Conservation (phyloP, 2,888 invertebrate species). For the Drosophila borborema region DNA sequence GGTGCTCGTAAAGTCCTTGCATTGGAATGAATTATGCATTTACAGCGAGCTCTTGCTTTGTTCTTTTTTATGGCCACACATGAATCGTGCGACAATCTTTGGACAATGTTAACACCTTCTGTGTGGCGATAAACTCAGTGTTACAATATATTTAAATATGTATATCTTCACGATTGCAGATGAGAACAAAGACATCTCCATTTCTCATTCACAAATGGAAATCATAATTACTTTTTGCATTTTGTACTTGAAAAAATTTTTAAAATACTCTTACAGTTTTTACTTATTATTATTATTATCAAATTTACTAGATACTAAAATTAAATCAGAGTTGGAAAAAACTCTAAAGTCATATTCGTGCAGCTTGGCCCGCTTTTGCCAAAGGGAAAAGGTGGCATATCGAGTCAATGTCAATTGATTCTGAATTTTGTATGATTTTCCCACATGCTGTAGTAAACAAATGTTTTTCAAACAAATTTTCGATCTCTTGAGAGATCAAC, state of each 20-base stretch:
- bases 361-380: too few species aligned
- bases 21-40: conserved; percentile 46
- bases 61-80: conserved; percentile 42
- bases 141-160: neutral
- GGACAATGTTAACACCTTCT: conserved; percentile 62
- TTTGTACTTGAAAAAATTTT: neutral
- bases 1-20: conserved; percentile 60
- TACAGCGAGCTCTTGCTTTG: conserved; percentile 28
- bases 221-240: neutral
- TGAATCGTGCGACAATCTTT: conserved; percentile 31
- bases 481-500: too few species aligned
- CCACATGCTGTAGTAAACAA: too few species aligned
- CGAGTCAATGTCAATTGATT: too few species aligned
- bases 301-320: too few species aligned
- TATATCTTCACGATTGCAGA: neutral
- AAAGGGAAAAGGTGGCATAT: too few species aligned
- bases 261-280: too few species aligned
- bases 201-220: neutral
- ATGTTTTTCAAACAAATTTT: too few species aligned
- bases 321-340: too few species aligned
- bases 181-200: neutral
- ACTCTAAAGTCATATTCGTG: too few species aligned
- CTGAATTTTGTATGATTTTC: too few species aligned
- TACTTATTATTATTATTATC: too few species aligned
- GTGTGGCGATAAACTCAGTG: neutral